phyloP scores from a whole-genome alignment of 2,888 invertebrate species.

The Acanthoscelides obtectus region DNA sequence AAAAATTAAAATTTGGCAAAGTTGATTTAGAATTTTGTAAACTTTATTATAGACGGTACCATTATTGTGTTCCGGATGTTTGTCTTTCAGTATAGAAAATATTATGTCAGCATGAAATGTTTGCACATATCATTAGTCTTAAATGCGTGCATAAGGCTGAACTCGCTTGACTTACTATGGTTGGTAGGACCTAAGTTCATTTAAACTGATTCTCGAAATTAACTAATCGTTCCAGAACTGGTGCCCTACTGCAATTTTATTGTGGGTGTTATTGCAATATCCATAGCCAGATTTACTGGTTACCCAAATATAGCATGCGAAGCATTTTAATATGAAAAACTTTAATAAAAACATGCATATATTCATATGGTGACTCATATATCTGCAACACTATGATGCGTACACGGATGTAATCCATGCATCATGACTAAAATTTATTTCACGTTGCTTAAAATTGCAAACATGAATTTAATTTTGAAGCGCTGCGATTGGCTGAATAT shows the following conservation, averaged over 20 bases:
- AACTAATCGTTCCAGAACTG: no score
- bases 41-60: no score
- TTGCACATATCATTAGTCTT: no score
- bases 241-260: not conserved
- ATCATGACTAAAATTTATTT: not conserved
- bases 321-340: not conserved
- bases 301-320: not conserved
- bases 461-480: not conserved
- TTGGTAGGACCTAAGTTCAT: no score
- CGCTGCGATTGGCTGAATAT: not conserved
- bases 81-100: no score
- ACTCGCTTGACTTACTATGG: no score
- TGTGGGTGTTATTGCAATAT: not conserved
- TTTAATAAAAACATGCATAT: not conserved
- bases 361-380: not conserved
- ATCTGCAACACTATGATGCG: not conserved
- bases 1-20: no score
- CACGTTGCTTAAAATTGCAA: not conserved
- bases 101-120: no score
- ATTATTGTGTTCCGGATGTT: no score
- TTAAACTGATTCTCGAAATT: no score
- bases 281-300: not conserved
- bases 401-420: not conserved
- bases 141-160: no score
- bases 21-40: no score